A percentile compares a stretch with the other conserved stretches of the same genome.
Evolutionary conservation across 1,140 invertebrate genomes (phyloP).

Genomic region (Ceratosolen fusciceps): DNA sequence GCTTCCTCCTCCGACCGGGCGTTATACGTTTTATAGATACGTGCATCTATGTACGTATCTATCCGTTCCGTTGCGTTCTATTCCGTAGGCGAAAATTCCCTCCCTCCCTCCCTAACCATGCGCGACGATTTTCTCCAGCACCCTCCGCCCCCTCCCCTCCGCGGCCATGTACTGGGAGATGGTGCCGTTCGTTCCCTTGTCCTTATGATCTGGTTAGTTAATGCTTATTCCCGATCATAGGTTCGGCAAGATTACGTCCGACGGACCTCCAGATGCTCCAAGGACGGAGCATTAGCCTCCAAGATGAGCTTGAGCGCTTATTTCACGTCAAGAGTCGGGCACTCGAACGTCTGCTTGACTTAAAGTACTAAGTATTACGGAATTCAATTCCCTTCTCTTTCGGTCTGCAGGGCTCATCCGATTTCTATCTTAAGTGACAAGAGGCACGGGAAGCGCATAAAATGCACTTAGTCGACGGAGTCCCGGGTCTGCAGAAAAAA

Average conservation of each 20-base stretch:
- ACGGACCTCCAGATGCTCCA: too few relatives aligned
- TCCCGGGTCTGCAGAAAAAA: too few relatives aligned
- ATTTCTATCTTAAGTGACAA: too few relatives aligned
- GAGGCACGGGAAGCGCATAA: too few relatives aligned
- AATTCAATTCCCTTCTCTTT: too few relatives aligned
- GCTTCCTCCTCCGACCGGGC: slow-evolving; percentile 6
- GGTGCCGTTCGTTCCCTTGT: neutral
- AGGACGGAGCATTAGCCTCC: too few relatives aligned
- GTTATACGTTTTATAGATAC: slow-evolving; percentile 5
- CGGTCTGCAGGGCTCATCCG: too few relatives aligned
- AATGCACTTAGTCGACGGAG: neutral
- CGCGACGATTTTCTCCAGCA: slow-evolving; percentile 1
- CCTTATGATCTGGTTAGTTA: neutral
- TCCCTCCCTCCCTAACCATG: neutral
- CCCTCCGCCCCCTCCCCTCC: neutral
- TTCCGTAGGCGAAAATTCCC: neutral
- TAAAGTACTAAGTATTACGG: too few relatives aligned
- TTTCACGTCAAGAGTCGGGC: too few relatives aligned
- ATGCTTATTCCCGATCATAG: neutral
- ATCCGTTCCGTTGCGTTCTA: neutral
- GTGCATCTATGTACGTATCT: neutral
- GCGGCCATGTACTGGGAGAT: neutral
- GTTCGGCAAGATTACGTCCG: neutral
- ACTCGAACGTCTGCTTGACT: too few relatives aligned
- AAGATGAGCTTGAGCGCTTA: too few relatives aligned